These are phyloP conservation scores for Drosophila algonquin DNA, from an alignment of 2,888 invertebrate genomes.

Conservation along the genomic window DNA sequence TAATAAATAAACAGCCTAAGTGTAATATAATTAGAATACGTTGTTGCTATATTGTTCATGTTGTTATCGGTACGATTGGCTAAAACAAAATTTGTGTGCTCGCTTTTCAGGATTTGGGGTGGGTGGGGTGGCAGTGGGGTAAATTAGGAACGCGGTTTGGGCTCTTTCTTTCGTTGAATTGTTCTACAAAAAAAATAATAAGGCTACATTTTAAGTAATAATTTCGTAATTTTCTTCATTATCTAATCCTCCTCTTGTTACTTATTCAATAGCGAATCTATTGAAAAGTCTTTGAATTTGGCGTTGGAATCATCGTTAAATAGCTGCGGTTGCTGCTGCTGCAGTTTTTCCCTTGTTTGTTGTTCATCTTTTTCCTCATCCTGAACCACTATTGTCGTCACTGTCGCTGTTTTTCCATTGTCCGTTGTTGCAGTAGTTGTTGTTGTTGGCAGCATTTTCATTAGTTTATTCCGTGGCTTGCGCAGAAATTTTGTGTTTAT, in stretches of 20 bases:
- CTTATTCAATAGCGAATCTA: conserved; percentile 83
- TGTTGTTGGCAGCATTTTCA: conserved; percentile 63
- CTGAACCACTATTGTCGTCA: conserved; percentile 7
- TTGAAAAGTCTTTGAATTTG: conserved; percentile 84
- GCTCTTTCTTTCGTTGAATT: conserved; percentile 50
- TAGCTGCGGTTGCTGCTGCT: conserved; percentile 45
- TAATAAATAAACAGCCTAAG: conserved; percentile 75
- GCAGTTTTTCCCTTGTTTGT: conserved; percentile 14
- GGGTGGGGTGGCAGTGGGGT: not conserved
- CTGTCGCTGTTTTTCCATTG: not conserved
- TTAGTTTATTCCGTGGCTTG: conserved; percentile 79
- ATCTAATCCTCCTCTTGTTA: conserved; percentile 21
- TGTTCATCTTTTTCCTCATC: conserved; percentile 14
- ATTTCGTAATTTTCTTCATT: conserved; percentile 12
- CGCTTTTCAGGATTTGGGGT: conserved; percentile 16
- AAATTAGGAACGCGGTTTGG: conserved; percentile 68
- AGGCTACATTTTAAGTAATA: conserved; percentile 45
- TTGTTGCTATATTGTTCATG: conserved; percentile 45
- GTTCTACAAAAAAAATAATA: conserved; percentile 61
- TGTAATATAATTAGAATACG: conserved; percentile 31
- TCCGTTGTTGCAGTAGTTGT: conserved; percentile 24
- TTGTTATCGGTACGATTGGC: conserved; percentile 58
- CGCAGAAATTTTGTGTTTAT: conserved; percentile 82
- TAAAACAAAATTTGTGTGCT: conserved; percentile 53
- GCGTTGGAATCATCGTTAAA: conserved; percentile 82